These are phyloP conservation scores for Vanessa atalanta DNA, from an alignment of 1,140 invertebrate species.

Conservation along the genomic window DNA sequence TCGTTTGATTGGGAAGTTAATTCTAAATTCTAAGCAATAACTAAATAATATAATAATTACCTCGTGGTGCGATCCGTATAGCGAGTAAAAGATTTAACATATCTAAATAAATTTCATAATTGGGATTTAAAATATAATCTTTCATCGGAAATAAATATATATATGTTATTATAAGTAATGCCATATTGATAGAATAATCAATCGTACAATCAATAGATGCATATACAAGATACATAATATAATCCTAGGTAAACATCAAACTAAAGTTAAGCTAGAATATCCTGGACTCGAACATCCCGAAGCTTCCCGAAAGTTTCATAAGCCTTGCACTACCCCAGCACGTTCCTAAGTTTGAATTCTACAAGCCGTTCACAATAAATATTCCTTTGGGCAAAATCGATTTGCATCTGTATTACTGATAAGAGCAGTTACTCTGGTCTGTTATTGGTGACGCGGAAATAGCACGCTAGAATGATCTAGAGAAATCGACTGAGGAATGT, in stretches of 20 bases:
- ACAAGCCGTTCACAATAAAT: constrained; percentile 37
- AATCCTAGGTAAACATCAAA: constrained; percentile 12
- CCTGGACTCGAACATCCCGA: constrained; percentile 27
- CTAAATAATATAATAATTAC: no score
- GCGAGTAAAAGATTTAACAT: no score
- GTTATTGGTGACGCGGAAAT: constrained; percentile 29
- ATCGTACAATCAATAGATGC: no score
- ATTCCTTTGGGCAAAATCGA: constrained; percentile 44
- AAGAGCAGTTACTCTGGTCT: constrained; percentile 24
- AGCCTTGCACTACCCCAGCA: constrained; percentile 31
- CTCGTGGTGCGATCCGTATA: no score
- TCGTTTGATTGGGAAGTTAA: no score
- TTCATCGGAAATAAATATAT: no score
- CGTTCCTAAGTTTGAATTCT: constrained; percentile 45
- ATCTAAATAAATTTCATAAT: no score
- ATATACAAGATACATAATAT: not conserved
- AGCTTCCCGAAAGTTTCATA: constrained; percentile 35
- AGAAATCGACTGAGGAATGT: constrained; percentile 19
- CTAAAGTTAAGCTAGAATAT: constrained; percentile 30
- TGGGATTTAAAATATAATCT: no score
- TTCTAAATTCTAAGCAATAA: no score
- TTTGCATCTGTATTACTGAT: constrained; percentile 27
- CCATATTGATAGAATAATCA: no score
- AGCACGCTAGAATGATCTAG: constrained; percentile 20
- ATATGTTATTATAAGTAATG: no score